Evolutionary conservation across 2,113 vertebrate genomes (phyloP), one percentile per base, ranked within the genome.

Genomic region (Siphamia tubifer): DNA sequence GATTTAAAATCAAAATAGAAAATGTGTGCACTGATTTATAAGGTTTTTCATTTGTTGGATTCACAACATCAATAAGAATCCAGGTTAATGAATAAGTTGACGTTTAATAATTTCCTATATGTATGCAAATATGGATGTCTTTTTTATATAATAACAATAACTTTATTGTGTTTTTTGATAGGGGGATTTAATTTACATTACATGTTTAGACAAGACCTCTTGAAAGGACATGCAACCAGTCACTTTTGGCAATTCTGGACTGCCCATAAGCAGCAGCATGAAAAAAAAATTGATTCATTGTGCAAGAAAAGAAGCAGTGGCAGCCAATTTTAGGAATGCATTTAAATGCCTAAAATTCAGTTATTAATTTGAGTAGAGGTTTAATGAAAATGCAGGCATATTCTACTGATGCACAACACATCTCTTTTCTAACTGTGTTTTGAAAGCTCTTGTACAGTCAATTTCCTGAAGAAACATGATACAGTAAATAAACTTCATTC

Each of bases 321-420:
- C 3, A n/a, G n/a, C 43, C 4, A 27, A 73, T 49, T 21, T 27
- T 23, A 43, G 40, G 17, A 44, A 28, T 30, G 21, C 27, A 54
- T 35, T 70, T 30, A 32, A n/a, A n/a, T n/a, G n/a, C n/a, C n/a
- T n/a, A n/a, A n/a, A n/a, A 75, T 63, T 34, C 20, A 56, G 2
- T 25, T 32, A 23, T 2, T 25, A 15, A 3, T 56, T 27, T 52
- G 15, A 45, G 8, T 8, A 20, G 0, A 60, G 16, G 23, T 40
- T 42, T 23, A 55, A 40, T 34, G 11, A 63, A 17, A 20, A 54
- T 28, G 21, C 4, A 1, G 1, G 8, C 17, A 20, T 6, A 27
- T 45, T 52, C 23, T 36, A 34, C n/a, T 48, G 10, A 55, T 2
- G 61, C 39, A 7, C 42, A 38, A 9, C 9, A 55, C 3, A 6